Conservation (phyloP, 2,113 vertebrate species). For the Archocentrus centrarchus region DNA sequence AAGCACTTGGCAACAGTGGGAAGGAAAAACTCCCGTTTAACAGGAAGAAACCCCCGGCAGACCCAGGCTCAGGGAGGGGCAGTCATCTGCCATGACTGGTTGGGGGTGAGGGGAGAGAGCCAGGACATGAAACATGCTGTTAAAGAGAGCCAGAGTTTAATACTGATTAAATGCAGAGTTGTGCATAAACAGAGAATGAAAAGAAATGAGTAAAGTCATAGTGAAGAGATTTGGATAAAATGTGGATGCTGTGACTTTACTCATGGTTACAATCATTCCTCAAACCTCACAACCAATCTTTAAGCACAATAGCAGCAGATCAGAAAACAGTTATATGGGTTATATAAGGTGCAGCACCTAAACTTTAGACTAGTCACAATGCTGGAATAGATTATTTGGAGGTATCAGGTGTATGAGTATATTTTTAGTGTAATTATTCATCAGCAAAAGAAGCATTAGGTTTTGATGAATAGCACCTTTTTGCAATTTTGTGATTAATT, state of each 20-base stretch:
- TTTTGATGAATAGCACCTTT: slow-evolving; percentile 71
- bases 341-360: neutral
- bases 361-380: neutral
- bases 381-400: neutral
- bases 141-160: no score
- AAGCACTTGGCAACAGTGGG: no score
- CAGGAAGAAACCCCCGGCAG: no score
- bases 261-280: neutral
- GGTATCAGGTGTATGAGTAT: slow-evolving; percentile 2
- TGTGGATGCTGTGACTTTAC: neutral
- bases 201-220: neutral
- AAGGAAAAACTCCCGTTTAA: no score
- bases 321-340: neutral
- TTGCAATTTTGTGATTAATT: slow-evolving; percentile 72
- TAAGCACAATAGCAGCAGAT: neutral
- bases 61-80: no score
- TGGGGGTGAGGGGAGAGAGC: no score
- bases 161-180: no score
- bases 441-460: slow-evolving; percentile 62
- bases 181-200: no score
- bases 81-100: no score
- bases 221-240: neutral
- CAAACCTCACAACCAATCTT: neutral
- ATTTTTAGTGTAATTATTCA: slow-evolving; percentile 55
- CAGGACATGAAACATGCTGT: no score